phyloP scores from a whole-genome alignment of 2,113 vertebrate species.

The Plecotus auritus region DNA sequence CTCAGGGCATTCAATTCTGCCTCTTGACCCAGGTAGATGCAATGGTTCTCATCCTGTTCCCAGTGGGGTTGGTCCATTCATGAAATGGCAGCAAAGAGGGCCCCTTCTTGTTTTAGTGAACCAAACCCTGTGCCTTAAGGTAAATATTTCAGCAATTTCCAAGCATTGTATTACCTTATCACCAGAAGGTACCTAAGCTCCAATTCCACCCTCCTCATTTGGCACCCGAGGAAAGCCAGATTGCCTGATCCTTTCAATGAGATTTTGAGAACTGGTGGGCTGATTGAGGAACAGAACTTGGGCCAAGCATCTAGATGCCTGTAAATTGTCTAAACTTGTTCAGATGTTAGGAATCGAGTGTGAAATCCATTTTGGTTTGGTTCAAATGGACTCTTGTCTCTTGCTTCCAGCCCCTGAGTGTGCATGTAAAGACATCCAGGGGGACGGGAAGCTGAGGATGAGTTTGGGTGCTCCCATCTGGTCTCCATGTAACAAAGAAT shows the following conservation, averaged over 20 bases:
- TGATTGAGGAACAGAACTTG: background rate
- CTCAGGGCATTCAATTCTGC: background rate
- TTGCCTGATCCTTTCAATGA: background rate
- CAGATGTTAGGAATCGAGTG: background rate
- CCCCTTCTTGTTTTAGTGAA: background rate
- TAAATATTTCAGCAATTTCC: background rate
- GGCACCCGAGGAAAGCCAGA: background rate
- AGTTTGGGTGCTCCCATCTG: background rate
- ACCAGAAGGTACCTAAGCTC: background rate
- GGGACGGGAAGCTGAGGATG: background rate
- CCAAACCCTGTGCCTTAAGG: background rate
- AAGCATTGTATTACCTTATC: background rate
- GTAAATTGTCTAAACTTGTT: background rate
- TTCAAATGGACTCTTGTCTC: background rate
- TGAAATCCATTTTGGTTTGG: background rate
- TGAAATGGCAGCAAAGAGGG: background rate
- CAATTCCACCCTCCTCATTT: background rate
- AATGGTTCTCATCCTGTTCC: background rate
- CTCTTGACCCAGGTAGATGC: background rate
- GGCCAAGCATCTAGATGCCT: background rate
- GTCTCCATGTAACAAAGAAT: conserved; percentile 3
- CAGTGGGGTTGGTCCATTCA: background rate
- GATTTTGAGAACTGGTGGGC: background rate
- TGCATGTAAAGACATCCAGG: background rate
- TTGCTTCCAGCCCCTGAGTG: background rate